Percentiles rank a stretch among this genome's conserved stretches.
Conservation (phyloP, 2,113 vertebrate species). For the Anas platyrhynchos region DNA sequence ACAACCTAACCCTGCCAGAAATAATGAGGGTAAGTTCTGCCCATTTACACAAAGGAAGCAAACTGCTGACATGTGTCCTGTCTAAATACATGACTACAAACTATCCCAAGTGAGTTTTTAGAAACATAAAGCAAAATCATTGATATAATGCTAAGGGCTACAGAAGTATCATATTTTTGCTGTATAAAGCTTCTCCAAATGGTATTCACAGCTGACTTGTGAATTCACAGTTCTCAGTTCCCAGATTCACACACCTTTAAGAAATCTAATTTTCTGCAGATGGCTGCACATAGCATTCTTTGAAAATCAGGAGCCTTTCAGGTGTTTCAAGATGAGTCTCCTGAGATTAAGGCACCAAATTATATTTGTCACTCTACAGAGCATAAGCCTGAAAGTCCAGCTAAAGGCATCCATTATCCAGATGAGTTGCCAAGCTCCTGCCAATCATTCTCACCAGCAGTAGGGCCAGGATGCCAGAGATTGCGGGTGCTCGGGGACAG, state of each 20-base stretch:
- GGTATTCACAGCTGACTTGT: background rate
- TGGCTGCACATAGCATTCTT: background rate
- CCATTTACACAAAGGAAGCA: background rate
- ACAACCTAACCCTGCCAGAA: background rate
- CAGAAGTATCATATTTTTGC: background rate
- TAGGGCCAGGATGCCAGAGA: background rate
- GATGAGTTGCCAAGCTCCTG: background rate
- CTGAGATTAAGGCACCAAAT: background rate
- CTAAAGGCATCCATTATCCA: background rate
- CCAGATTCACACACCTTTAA: background rate
- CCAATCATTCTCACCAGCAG: background rate
- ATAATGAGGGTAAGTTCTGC: background rate
- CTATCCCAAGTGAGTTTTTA: background rate
- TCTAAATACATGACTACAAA: background rate
- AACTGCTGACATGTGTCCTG: background rate
- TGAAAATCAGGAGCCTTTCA: slow-evolving; percentile 23
- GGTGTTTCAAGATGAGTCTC: slow-evolving; percentile 1
- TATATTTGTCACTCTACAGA: background rate
- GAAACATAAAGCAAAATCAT: background rate
- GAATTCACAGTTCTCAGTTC: background rate
- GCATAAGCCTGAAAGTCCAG: background rate
- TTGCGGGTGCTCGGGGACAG: rapidly evolving
- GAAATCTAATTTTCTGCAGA: slow-evolving; percentile 7
- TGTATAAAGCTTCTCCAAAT: background rate
- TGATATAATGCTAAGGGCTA: background rate